Conservation (phyloP, 1,140 invertebrate species). For the Lucilia sericata region DNA sequence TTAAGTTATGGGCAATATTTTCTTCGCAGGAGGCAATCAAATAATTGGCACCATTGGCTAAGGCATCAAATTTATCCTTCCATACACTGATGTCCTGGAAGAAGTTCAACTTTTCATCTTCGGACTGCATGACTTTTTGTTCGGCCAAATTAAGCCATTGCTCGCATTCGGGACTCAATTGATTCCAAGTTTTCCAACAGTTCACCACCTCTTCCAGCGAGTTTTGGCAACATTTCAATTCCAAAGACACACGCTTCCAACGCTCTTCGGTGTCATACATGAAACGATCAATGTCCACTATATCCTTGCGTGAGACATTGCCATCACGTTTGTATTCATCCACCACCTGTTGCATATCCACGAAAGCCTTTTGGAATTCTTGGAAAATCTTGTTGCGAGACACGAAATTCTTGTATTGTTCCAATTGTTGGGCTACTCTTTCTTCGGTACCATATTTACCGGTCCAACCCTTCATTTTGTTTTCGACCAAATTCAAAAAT, state of each 20-base stretch:
- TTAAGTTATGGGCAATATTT: constrained; percentile 80
- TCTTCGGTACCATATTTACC: constrained; percentile 88
- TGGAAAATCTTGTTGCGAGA: constrained; percentile 92
- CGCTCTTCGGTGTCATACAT: constrained; percentile 86
- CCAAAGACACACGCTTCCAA: constrained; percentile 91
- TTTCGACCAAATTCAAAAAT: constrained; percentile 89
- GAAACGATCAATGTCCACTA: constrained; percentile 83
- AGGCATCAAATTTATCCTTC: constrained; percentile 86
- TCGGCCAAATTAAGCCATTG: constrained; percentile 86
- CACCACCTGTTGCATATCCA: constrained; percentile 91
- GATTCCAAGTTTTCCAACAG: constrained; percentile 88
- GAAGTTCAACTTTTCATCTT: constrained; percentile 89
- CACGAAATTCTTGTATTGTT: constrained; percentile 93
- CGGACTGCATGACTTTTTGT: constrained; percentile 78
- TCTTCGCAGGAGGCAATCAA: constrained; percentile 88
- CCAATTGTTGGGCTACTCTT: constrained; percentile 84
- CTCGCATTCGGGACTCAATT: constrained; percentile 79
- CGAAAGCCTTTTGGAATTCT: constrained; percentile 92
- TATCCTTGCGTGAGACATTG: constrained; percentile 82
- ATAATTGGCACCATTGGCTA: constrained; percentile 89
- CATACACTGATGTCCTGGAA: constrained; percentile 90
- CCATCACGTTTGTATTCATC: constrained; percentile 91
- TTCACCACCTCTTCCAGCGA: constrained; percentile 89
- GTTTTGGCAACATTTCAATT: constrained; percentile 88
- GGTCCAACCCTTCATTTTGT: constrained; percentile 88